Base-by-base conservation (phyloP, 2,113 vertebrate species). In the Trachemys scripta region DNA sequence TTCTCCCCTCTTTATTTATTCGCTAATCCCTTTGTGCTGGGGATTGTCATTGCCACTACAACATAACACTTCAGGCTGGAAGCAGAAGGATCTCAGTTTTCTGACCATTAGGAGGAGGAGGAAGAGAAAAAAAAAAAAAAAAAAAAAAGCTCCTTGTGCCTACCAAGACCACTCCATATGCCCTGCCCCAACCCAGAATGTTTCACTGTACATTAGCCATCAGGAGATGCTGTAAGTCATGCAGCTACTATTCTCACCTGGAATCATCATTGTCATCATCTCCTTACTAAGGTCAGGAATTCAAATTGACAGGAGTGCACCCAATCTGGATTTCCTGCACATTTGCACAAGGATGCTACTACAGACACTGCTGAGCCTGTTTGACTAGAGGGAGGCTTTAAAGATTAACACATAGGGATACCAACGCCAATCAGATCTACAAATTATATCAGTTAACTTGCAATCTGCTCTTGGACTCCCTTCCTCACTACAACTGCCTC, bases 21-120 rank as follows among this genome's bases (percentile, higher is more conserved):
- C 89, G 38, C 93, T 94, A 97, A 97, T 96, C 91, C 91, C 16
- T 96, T 92, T 96, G 93, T 81, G 83, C 84, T 94, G 88, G 69
- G 88, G 96, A 27, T 0, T 0, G 78, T 27, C 86, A 86, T 51
- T 81, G 88, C 54, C 3, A 4, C 35, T 45, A 82, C 75, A 84
- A 84, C 87, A n/a, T 45, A 0, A 0, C 83, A 87, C 79, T 0
- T 2, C 54, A 59, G 2, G 0, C 78, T 24, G 22, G 42, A 38
- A 53, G 25, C 24, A 42, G 81, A 54, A 29, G 81, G 24, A 6
- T 56, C 53, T 27, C 25, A 19, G 35, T 29, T 57, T 82, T 57
- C 53, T 56, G 81, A 25, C 7, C n/a, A 53, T 38, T 56, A 42
- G 80, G 14, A 88, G 82, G 80, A 91, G 50, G 83, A 13, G 59